Evolutionary conservation across 2,113 vertebrate genomes (phyloP), one percentile per base, ranked within the genome.

Genomic region (Cryptotis parvus): DNA sequence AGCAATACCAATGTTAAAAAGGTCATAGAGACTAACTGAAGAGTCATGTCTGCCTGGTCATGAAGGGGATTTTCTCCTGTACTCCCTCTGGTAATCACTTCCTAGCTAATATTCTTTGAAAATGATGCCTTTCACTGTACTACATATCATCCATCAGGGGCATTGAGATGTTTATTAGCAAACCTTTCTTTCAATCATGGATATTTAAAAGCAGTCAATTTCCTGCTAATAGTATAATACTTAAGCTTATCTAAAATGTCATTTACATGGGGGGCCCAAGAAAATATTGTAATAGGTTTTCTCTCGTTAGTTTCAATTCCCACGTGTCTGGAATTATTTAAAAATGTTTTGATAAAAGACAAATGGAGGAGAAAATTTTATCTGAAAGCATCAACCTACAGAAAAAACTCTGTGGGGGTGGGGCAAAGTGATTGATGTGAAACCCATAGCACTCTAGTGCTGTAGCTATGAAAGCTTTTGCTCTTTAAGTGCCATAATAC

Each of bases 21-120:
- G 24, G 55, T 3, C 2, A 10, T 9, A 20, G 11, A 35, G 20
- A 29, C 26, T 43, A 14, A n/a, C n/a, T 85, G 79, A n/a, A n/a
- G 16, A 73, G 39, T 31, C n/a, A 61, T 58, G n/a, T n/a, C 22
- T 20, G 12, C 43, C 37, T 73, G 16, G 3, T 11, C 5, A 35
- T 4, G 5, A 3, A 52, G 1, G n/a, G n/a, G n/a, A 3, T 1
- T 73, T 41, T 41, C 9, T 15, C 3, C 27, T 39, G n/a, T n/a
- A 58, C 14, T 35, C 6, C n/a, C 14, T 35, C 6, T 24, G 10
- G 43, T 22, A 27, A 29, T 58, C 39, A 80, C 9, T 49, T 41
- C 27, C 27, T 70, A 41, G 85, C 11, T 15, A 8, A 88, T 77
- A 4, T 4, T 15, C 12, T 14, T 18, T 31, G 3, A 37, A 20